phyloP scores from a whole-genome alignment of 2,888 invertebrate genomes.

The Hipparchia sbordonii region DNA sequence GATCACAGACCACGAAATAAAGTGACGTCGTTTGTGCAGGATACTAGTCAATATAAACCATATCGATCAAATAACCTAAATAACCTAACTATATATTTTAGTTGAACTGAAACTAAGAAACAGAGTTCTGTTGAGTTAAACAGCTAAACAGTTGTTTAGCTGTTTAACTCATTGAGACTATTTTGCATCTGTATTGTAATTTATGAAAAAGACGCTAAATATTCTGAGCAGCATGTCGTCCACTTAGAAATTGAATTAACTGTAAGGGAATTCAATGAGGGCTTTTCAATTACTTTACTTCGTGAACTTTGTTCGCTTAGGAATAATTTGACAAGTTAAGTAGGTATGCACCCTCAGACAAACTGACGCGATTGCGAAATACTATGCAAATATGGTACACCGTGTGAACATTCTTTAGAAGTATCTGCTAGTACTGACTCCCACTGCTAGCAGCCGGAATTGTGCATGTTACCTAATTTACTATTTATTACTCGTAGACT shows the following conservation, averaged over 20 bases:
- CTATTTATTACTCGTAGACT: no score
- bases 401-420: background rate
- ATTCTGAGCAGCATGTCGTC: constrained; percentile 17
- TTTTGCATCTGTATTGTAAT: background rate
- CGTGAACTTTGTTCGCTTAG: background rate
- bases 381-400: background rate
- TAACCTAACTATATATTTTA: no score
- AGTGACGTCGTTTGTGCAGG: no score
- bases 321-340: background rate
- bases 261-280: constrained; percentile 33
- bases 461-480: background rate
- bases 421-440: background rate
- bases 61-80: no score
- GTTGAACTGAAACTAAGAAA: no score
- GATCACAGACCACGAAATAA: no score
- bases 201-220: constrained; percentile 4
- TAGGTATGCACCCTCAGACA: background rate
- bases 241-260: constrained; percentile 25
- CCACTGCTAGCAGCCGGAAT: background rate
- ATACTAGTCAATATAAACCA: no score
- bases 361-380: background rate
- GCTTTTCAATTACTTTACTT: background rate
- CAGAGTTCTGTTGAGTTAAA: no score
- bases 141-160: no score
- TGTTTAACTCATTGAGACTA: background rate